A percentile compares a stretch with the other conserved stretches of the same genome.
Conservation (phyloP, 1,140 invertebrate genomes). For the Lanistes nyassanus region DNA sequence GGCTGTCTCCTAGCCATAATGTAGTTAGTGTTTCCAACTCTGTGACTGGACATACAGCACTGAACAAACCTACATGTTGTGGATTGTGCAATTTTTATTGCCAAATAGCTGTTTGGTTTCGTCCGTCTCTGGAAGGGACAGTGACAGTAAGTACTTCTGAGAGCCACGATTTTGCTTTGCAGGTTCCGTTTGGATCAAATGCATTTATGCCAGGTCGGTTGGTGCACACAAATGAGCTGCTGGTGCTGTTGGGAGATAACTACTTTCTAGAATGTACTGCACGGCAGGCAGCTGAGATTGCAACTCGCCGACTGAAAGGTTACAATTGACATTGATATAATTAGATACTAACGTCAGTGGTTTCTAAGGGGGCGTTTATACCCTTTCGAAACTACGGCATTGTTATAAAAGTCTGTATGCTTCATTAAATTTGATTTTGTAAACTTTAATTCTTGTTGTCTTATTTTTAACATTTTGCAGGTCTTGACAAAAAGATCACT, state of each 20-base stretch:
- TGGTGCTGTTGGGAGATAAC: slow-evolving; percentile 76
- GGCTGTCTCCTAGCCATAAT: background rate
- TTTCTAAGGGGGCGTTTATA: background rate
- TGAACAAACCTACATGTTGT: background rate
- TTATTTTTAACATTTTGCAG: slow-evolving; percentile 46
- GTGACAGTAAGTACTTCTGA: background rate
- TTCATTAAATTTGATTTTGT: background rate
- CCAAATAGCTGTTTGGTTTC: background rate
- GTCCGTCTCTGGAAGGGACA: too few relatives aligned
- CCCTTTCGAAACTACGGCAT: background rate
- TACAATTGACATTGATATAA: slow-evolving; percentile 34
- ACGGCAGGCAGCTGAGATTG: slow-evolving; percentile 74
- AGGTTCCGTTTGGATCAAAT: slow-evolving; percentile 74
- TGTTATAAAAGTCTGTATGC: background rate
- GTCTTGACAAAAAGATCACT: slow-evolving; percentile 44
- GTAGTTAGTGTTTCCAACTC: background rate
- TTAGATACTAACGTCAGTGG: background rate
- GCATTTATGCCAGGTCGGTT: slow-evolving; percentile 78
- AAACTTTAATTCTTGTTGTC: background rate
- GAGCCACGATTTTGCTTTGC: too few relatives aligned
- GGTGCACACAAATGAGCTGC: slow-evolving; percentile 79
- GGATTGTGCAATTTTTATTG: background rate
- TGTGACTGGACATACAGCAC: background rate
- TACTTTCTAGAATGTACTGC: slow-evolving; percentile 79
- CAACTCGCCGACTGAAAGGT: slow-evolving; percentile 73